phyloP scores from a whole-genome alignment of 2,888 invertebrate genomes.

The Theretra japonica region DNA sequence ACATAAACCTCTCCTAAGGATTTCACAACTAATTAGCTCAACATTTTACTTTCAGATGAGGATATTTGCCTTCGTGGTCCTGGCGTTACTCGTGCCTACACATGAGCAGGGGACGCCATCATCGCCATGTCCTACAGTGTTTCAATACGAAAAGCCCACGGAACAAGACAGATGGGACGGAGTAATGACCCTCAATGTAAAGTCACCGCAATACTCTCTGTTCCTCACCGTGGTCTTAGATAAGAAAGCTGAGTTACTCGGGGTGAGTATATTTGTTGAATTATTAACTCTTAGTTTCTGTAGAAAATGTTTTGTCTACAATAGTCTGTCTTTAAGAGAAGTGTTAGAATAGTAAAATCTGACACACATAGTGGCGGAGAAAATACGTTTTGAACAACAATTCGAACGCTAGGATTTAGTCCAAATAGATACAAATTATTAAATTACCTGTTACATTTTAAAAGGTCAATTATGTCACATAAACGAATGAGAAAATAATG shows the following conservation, averaged over 20 bases:
- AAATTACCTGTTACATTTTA: no score
- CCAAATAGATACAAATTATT: no score
- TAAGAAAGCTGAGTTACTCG: constrained; percentile 81
- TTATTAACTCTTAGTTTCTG: background rate
- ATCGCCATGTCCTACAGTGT: constrained; percentile 85
- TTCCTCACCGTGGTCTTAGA: constrained; percentile 84
- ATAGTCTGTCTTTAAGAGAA: no score
- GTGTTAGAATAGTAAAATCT: no score
- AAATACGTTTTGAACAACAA: no score
- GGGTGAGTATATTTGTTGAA: constrained; percentile 69
- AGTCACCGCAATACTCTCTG: constrained; percentile 81
- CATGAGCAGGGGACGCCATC: constrained; percentile 54
- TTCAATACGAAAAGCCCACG: constrained; percentile 78
- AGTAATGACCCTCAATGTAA: constrained; percentile 77
- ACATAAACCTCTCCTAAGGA: no score
- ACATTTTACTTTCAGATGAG: background rate
- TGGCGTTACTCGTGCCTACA: constrained; percentile 46
- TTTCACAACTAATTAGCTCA: background rate
- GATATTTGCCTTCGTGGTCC: constrained; percentile 44
- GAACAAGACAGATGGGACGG: constrained; percentile 86
- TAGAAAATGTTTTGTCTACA: background rate
- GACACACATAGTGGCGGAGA: no score
- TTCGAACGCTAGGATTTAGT: no score
- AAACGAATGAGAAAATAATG: no score
- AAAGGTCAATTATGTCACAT: no score